A percentile compares a stretch with the other conserved stretches of the same genome.
These are phyloP conservation scores for Brachyopa scutellaris DNA, from an alignment of 2,888 invertebrate genomes.

Conservation along the genomic window DNA sequence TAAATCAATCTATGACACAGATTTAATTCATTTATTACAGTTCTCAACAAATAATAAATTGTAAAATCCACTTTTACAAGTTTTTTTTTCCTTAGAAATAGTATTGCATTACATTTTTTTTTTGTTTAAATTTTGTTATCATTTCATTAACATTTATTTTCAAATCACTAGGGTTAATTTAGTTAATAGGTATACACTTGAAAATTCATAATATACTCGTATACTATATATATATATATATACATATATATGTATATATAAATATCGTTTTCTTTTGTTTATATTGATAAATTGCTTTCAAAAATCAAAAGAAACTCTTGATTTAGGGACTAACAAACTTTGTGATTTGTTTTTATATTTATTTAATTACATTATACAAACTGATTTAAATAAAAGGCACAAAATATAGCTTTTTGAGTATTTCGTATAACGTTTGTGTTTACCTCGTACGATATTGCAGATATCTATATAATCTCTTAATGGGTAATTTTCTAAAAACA, in stretches of 20 bases:
- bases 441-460: constrained; percentile 52
- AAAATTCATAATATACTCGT: constrained; percentile 27
- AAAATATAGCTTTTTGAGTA: constrained; percentile 71
- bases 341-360: constrained; percentile 14
- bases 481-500: constrained; percentile 26
- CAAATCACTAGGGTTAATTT: constrained; percentile 55
- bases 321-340: constrained; percentile 33
- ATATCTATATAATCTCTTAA: constrained; percentile 38
- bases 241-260: neutral
- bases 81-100: constrained; percentile 55
- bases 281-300: constrained; percentile 51
- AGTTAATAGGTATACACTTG: constrained; percentile 37
- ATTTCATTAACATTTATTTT: constrained; percentile 41
- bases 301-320: constrained; percentile 42
- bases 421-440: constrained; percentile 68
- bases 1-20: constrained; percentile 52
- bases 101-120: constrained; percentile 59
- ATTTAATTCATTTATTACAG: constrained; percentile 43
- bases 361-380: constrained; percentile 51
- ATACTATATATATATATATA: constrained; percentile 11
- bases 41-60: constrained; percentile 44
- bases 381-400: constrained; percentile 71
- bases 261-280: constrained; percentile 16
- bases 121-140: constrained; percentile 7
- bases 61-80: constrained; percentile 35